Evolutionary conservation across 2,888 invertebrate species (phyloP), one percentile per base, ranked within the genome.

Genomic region (Monochamus alternatus): DNA sequence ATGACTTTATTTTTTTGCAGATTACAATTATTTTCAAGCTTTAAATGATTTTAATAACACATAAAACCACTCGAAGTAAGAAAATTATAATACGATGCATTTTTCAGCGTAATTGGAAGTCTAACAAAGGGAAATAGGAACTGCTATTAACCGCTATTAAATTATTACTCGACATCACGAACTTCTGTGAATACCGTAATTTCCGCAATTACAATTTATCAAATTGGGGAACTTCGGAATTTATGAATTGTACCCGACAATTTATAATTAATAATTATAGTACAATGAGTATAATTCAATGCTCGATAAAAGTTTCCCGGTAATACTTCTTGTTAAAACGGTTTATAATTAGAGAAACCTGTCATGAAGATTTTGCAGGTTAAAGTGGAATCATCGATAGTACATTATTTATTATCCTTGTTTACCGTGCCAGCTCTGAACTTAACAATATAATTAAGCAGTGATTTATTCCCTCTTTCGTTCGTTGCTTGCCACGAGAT

Each of bases 401-500:
- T 74, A 68, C 69, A 77, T 80, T 76, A 80, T 80, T 80, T 80
- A 80, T 80, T 71, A 74, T 74, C 71, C 75, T 74, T 75, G 79
- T 79, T 79, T 78, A 66, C 73, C 73, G 76, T 74, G 74, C 75
- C 75, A 76, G 73, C 62, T 63, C 70, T 75, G 67, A 78, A 76
- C 75, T 77, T 75, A 80, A 80, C 78, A 80, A 80, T 78, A 80
- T 80, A 80, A 80, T 80, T 80, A 79, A 77, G 69, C 64, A 31
- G 76, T 80, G 80, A 80, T 80, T 80, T 80, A 80, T 80, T 67
- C 64, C 67, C 65, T 38, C 47, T 68, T 74, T 73, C 65, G 60
- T 58, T 71, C 65, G 75, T 68, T 73, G 64, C 66, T 71, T 69
- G 75, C 75, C 76, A 70, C 73, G 65, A 79, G 80, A 80, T 80